Evolutionary conservation across 1,140 invertebrate genomes (phyloP).

Genomic region (Dinoponera quadriceps): DNA sequence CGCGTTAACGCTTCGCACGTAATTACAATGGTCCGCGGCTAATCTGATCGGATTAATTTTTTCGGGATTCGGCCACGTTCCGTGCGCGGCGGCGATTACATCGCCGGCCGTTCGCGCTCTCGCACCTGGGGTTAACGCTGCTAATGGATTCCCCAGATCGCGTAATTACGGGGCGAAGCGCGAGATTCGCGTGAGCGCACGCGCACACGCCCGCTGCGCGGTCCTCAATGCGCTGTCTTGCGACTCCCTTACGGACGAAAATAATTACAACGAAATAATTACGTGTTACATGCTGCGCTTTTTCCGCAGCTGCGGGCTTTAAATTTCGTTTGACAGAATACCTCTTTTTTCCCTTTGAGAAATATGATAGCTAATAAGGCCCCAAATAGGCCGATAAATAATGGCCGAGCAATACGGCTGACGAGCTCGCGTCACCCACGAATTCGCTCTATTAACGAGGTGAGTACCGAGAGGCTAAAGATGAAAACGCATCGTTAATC

Average conservation of each 20-base stretch:
- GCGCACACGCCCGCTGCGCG: background rate
- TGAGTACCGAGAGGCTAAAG: constrained; percentile 32
- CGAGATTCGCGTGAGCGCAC: constrained; percentile 52
- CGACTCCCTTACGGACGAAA: constrained; percentile 21
- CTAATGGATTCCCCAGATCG: constrained; percentile 72
- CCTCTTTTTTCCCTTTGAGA: background rate
- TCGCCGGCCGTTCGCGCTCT: constrained; percentile 56
- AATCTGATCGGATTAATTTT: constrained; percentile 73
- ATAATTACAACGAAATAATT: constrained; percentile 67
- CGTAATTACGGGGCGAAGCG: constrained; percentile 69
- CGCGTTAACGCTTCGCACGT: constrained; percentile 66
- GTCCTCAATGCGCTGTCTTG: background rate
- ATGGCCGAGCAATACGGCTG: too few species aligned
- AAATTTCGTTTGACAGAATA: background rate
- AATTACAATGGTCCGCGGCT: constrained; percentile 67
- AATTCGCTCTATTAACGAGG: constrained; percentile 10
- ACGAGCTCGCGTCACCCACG: background rate
- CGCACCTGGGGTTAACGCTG: constrained; percentile 67
- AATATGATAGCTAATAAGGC: background rate
- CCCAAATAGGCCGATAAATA: too few species aligned
- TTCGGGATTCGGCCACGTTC: constrained; percentile 34
- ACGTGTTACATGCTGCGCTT: background rate
- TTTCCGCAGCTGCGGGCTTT: background rate
- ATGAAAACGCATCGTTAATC: constrained; percentile 63
- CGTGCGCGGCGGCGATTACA: constrained; percentile 56